These are phyloP conservation scores for Antennarius striatus DNA, from an alignment of 2,113 vertebrate genomes.

Conservation along the genomic window DNA sequence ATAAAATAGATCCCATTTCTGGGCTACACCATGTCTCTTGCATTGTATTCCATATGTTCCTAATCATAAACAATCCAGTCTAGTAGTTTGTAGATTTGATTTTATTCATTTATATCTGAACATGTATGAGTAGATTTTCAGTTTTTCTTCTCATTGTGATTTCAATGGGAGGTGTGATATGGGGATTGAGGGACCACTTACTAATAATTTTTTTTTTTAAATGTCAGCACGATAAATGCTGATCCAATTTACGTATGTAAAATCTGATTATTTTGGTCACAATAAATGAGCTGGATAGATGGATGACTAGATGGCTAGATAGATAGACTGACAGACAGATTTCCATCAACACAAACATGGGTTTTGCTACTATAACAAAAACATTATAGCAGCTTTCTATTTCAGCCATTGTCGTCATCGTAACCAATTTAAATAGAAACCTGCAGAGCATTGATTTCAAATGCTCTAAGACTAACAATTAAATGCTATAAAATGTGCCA, in stretches of 20 bases:
- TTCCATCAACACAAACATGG: background rate
- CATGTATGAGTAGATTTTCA: background rate
- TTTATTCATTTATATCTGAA: too few relatives aligned
- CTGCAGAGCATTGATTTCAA: conserved; percentile 32
- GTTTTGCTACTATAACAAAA: background rate
- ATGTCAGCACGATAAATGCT: too few relatives aligned
- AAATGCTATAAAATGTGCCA: conserved; percentile 14
- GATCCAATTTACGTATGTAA: too few relatives aligned
- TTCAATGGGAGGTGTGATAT: too few relatives aligned
- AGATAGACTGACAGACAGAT: too few relatives aligned
- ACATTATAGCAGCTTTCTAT: background rate
- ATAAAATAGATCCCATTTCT: background rate
- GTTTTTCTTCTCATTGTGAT: background rate
- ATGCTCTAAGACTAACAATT: conserved; percentile 13
- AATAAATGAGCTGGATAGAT: too few relatives aligned
- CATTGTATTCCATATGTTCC: background rate
- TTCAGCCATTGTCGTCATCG: background rate
- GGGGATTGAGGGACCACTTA: background rate
- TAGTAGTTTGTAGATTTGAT: background rate
- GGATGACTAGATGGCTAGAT: too few relatives aligned
- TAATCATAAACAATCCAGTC: background rate
- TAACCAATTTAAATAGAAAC: conserved; percentile 5
- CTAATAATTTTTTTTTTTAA: too few relatives aligned
- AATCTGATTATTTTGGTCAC: too few relatives aligned
- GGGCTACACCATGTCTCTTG: background rate